Evolutionary conservation across 2,797 vertebrate species (phyloP).

Genomic region (Cuniculus paca): DNA sequence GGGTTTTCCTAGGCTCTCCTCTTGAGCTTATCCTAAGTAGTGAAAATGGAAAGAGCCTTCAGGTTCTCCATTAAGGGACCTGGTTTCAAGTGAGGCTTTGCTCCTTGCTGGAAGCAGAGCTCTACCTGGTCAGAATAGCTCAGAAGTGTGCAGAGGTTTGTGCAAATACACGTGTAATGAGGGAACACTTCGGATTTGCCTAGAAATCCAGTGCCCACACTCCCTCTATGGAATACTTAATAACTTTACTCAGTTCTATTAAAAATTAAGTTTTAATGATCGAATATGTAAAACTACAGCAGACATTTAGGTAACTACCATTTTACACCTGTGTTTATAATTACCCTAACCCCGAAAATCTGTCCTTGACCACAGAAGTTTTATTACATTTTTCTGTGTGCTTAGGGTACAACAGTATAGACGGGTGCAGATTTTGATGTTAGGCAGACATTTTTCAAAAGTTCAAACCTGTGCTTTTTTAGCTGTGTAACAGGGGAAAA

Average conservation of each 20-base stretch:
- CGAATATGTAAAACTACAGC: constrained; percentile 5
- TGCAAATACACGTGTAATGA: background rate
- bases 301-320: background rate
- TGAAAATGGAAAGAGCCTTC: background rate
- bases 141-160: background rate
- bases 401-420: background rate
- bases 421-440: background rate
- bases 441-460: background rate
- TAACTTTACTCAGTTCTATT: background rate
- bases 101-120: background rate
- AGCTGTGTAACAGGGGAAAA: background rate
- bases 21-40: background rate
- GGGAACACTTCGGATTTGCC: background rate
- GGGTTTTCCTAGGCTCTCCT: background rate
- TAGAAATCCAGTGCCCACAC: background rate
- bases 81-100: background rate
- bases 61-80: background rate
- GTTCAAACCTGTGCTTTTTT: background rate
- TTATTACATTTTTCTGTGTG: background rate
- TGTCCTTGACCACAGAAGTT: background rate
- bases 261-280: background rate
- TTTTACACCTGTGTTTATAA: background rate
- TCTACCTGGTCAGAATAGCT: background rate
- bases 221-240: background rate
- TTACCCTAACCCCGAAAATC: background rate